These are phyloP conservation scores for Callopanchax toddi DNA, from an alignment of 2,113 vertebrate genomes.

Conservation along the genomic window DNA sequence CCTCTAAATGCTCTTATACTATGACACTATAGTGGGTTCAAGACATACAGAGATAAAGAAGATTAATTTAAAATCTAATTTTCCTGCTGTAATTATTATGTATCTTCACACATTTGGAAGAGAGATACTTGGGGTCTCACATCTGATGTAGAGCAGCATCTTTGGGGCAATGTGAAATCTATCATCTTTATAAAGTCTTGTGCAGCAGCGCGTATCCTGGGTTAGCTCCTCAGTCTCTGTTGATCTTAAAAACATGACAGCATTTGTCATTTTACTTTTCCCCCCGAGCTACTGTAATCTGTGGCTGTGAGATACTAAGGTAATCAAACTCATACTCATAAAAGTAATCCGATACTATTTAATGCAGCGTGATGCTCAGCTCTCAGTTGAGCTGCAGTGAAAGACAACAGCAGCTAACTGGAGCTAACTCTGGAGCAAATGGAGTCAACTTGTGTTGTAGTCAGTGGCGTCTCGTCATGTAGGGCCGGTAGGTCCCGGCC, in stretches of 20 bases:
- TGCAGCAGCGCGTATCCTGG: neutral
- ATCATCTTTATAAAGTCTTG: slow-evolving; percentile 15
- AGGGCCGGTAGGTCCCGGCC: too few species aligned
- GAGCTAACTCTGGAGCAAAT: too few species aligned
- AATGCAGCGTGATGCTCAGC: too few species aligned
- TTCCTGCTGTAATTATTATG: slow-evolving; percentile 24
- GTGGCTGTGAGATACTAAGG: too few species aligned
- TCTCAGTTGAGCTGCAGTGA: too few species aligned
- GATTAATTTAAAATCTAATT: slow-evolving; percentile 42
- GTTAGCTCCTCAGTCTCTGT: neutral
- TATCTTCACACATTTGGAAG: slow-evolving; percentile 9
- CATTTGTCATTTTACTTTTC: too few species aligned
- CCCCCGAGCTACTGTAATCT: too few species aligned
- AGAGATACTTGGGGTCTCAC: slow-evolving; percentile 28
- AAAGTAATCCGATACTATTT: too few species aligned
- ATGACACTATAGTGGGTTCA: neutral
- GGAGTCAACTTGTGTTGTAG: too few species aligned
- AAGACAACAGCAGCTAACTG: too few species aligned
- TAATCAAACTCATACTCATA: too few species aligned
- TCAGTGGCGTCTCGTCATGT: too few species aligned
- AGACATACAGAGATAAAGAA: slow-evolving; percentile 27
- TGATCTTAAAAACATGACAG: neutral
- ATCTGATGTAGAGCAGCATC: slow-evolving; percentile 17
- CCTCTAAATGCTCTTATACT: slow-evolving; percentile 30
- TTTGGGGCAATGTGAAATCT: slow-evolving; percentile 20